A percentile compares a stretch with the other conserved stretches of the same genome.
Conservation (phyloP, 2,888 invertebrate species). For the Seira sanloemensis region DNA sequence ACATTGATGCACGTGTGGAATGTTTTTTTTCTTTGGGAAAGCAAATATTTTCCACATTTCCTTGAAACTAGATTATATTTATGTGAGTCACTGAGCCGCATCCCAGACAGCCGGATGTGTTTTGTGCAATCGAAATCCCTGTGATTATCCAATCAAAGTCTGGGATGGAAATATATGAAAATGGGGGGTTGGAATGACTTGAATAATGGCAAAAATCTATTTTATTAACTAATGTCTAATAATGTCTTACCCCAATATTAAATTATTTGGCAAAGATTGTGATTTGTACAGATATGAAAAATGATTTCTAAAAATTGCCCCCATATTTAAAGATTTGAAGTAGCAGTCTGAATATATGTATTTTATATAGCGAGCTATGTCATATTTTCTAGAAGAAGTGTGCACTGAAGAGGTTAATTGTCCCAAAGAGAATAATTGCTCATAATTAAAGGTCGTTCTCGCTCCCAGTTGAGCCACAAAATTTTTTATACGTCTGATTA, state of each 20-base stretch:
- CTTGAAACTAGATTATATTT: too few relatives aligned
- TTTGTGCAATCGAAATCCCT: background rate
- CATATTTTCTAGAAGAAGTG: background rate
- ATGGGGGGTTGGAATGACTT: too few relatives aligned
- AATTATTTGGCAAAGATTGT: too few relatives aligned
- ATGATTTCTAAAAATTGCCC: too few relatives aligned
- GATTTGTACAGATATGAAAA: too few relatives aligned
- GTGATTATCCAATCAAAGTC: background rate
- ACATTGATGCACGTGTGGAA: too few relatives aligned
- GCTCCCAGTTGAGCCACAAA: too few relatives aligned
- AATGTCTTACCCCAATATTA: too few relatives aligned
- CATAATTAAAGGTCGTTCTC: background rate
- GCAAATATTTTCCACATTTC: too few relatives aligned
- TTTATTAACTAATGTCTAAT: too few relatives aligned
- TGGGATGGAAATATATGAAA: background rate
- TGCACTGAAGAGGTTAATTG: background rate
- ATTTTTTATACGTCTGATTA: conserved; percentile 56
- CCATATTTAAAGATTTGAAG: background rate
- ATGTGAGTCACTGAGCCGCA: conserved; percentile 54
- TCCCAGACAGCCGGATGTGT: conserved; percentile 24
- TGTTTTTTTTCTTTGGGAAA: too few relatives aligned
- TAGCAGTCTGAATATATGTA: background rate
- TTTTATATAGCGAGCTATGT: background rate
- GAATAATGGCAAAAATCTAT: background rate
- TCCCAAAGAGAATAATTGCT: background rate